Base-by-base conservation (phyloP, 2,888 invertebrate species). In the Nomada fabriciana region DNA sequence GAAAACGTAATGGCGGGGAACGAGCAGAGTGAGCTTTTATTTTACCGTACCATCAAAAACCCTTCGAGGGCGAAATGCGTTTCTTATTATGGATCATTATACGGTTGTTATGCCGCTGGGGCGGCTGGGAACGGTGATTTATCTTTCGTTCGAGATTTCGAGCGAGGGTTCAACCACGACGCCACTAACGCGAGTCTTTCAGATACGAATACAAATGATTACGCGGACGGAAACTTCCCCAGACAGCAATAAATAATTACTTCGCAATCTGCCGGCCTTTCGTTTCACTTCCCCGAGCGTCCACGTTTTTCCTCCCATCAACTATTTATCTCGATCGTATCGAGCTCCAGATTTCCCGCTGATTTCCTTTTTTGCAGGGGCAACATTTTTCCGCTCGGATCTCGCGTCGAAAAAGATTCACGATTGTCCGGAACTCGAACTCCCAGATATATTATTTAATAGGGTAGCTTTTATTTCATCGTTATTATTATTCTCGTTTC, bases 71-170 rank as follows among this genome's bases (percentile, higher is more conserved):
- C 47, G 76, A 81, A 82, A 81, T 80, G 77, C 69, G 81, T 81
- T 83, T 83, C 81, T 81, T 81, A 81, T 81, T 83, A 77, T 53
- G 76, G 70, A 76, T 81, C 82, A 81, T 83, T 83, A 83, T 70
- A 70, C 77, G 76, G 65, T 67, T 72, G 73, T 79, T 79, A 69
- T 25, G 60, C 43, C 47, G 67, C 55, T 23, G 68, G 9, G 63
- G 43, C n/a, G 53, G 55, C 13, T 42, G 50, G 70, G 29, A 42
- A 70, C 67, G 71, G 80, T 64, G 82, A 82, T 78, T 77, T 83
- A 82, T 82, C 71, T 78, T 60, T 60, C 55, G 69, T 15, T 25
- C 43, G 47, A 57, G 59, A 55, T 64, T 60, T 13, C 18, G 3
- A n/a, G 4, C 60, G 77, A 59, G 65, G 77, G 65, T 65, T 67